These are phyloP conservation scores for Toxotes lorentzi DNA, from an alignment of 2,797 vertebrate species.

Conservation along the genomic window DNA sequence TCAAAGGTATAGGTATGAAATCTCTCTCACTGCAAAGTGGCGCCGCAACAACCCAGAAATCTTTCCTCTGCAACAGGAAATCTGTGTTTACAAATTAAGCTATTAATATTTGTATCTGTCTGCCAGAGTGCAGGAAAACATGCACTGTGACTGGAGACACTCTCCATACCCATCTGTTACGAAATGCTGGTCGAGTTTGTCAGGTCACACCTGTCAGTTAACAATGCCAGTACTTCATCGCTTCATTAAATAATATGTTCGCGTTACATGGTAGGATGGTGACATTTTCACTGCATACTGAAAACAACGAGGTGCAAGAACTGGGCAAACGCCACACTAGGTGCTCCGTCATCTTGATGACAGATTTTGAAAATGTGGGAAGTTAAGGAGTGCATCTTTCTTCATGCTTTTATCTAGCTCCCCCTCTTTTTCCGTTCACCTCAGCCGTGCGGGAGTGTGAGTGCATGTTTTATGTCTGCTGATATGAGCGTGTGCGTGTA, in stretches of 20 bases:
- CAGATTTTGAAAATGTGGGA: not conserved
- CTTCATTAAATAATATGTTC: conserved; percentile 45
- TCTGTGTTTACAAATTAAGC: not conserved
- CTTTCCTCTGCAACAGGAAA: not conserved
- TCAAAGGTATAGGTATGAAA: not conserved
- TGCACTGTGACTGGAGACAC: not conserved
- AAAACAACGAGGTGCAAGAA: not conserved
- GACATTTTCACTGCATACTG: conserved; percentile 27
- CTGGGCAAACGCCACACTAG: no score
- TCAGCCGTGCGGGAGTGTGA: not conserved
- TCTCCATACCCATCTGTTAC: not conserved
- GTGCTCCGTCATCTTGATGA: not conserved
- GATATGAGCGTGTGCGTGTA: not conserved
- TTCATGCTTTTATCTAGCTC: not conserved
- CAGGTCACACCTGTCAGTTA: conserved; percentile 35
- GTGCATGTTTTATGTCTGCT: not conserved
- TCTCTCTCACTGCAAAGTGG: not conserved
- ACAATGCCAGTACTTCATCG: conserved; percentile 35
- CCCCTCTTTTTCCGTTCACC: not conserved
- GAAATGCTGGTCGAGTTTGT: conserved; percentile 32
- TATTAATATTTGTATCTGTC: not conserved
- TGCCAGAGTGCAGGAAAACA: not conserved
- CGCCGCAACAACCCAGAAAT: not conserved
- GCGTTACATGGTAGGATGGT: not conserved
- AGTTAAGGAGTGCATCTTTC: not conserved